A percentile compares a stretch with the other conserved stretches of the same genome.
These are phyloP conservation scores for Drosophila chauvacae DNA, from an alignment of 1,140 invertebrate genomes.

Conservation along the genomic window DNA sequence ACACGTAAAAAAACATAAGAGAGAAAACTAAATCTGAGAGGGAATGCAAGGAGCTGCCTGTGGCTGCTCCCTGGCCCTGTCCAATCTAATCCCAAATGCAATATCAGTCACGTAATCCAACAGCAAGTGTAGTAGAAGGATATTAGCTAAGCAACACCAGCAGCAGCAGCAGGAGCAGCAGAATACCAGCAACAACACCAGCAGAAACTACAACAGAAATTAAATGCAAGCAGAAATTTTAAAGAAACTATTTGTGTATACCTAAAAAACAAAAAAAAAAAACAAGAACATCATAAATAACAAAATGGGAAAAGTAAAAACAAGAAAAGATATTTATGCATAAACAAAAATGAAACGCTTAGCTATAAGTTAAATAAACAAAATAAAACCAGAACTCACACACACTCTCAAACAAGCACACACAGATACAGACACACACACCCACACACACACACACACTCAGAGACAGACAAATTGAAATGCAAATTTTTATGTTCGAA, in stretches of 20 bases:
- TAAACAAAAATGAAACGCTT: slow-evolving; percentile 79
- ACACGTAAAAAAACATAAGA: slow-evolving; percentile 1
- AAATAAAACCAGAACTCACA: slow-evolving; percentile 53
- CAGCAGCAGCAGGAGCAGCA: slow-evolving; percentile 22
- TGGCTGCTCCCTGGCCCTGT: neutral
- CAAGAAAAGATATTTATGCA: slow-evolving; percentile 75
- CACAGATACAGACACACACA: slow-evolving; percentile 20
- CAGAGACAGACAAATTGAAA: slow-evolving; percentile 46
- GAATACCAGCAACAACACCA: slow-evolving; percentile 41
- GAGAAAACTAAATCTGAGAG: slow-evolving; percentile 15
- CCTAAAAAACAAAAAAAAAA: slow-evolving; percentile 28
- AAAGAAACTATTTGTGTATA: slow-evolving; percentile 81
- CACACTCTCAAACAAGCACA: slow-evolving; percentile 29
- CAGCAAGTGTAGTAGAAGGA: slow-evolving; percentile 52
- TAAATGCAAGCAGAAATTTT: slow-evolving; percentile 47
- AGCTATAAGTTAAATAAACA: slow-evolving; percentile 79
- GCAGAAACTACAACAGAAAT: slow-evolving; percentile 26
- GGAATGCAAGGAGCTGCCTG: slow-evolving; percentile 9
- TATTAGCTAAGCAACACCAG: slow-evolving; percentile 68
- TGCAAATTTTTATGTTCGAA: slow-evolving; percentile 62
- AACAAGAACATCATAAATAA: slow-evolving; percentile 44
- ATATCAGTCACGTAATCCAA: slow-evolving; percentile 73
- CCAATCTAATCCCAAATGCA: slow-evolving; percentile 56
- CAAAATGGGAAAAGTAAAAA: slow-evolving; percentile 48
- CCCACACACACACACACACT: slow-evolving; percentile 20